Evolutionary conservation across 2,888 invertebrate species (phyloP).

Genomic region (Tenthredo mesomela): DNA sequence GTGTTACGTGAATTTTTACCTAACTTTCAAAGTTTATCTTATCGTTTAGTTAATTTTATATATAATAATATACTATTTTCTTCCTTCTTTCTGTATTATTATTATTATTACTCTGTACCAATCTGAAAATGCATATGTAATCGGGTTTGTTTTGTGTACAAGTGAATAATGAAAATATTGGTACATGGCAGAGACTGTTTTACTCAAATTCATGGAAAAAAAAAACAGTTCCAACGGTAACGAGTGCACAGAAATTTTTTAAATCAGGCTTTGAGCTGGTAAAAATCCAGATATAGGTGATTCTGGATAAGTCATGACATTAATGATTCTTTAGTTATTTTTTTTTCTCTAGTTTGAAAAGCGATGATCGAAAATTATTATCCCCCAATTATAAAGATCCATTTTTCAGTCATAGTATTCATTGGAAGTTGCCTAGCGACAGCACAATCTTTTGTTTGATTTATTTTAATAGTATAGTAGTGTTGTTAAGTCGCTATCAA

Average conservation of each 20-base stretch:
- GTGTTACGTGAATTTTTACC: background rate
- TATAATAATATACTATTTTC: background rate
- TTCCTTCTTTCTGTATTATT: background rate
- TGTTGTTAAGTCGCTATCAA: background rate
- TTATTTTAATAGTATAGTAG: background rate
- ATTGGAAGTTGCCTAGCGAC: slow-evolving; percentile 34
- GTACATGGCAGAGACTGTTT: slow-evolving; percentile 44
- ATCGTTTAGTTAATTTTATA: background rate
- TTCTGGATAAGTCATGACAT: background rate
- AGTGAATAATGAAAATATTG: slow-evolving; percentile 21
- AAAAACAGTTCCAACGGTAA: background rate
- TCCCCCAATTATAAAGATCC: background rate
- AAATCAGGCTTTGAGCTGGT: background rate
- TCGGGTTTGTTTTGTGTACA: background rate
- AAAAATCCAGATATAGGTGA: background rate
- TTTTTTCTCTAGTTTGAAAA: background rate
- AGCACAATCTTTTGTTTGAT: slow-evolving; percentile 11
- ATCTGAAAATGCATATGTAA: slow-evolving; percentile 19
- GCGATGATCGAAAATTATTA: background rate
- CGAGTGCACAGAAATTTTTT: background rate
- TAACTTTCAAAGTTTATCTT: background rate
- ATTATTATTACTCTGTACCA: background rate
- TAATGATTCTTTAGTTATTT: background rate
- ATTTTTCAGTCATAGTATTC: background rate
- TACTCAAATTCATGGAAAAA: background rate